phyloP scores from a whole-genome alignment of 30 jellyfish, hydroid and myxozoan genomes.

The Aurelia sp. region DNA sequence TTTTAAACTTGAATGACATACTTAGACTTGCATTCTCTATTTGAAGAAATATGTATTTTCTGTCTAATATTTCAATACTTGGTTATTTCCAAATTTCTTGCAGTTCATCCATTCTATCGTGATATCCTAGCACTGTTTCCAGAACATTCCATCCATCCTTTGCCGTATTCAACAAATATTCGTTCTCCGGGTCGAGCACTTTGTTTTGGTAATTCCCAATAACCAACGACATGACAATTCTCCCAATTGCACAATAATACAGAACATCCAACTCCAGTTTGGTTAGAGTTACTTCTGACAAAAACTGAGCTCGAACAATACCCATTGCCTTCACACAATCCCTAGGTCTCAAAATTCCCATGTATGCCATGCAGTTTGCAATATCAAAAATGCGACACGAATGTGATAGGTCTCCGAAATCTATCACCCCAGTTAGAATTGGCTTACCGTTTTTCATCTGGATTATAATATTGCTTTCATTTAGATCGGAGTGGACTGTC shows the following conservation, averaged over 20 bases:
- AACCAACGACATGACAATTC: no score
- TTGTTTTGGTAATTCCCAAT: no score
- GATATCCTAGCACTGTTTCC: conserved; percentile 13
- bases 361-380: conserved; percentile 55
- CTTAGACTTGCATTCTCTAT: no score
- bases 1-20: no score
- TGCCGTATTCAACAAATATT: conserved; percentile 13
- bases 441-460: not conserved
- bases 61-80: no score
- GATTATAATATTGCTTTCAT: conserved; percentile 12
- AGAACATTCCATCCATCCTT: conserved; percentile 45
- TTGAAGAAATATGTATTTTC: no score
- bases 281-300: not conserved
- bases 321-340: conserved; percentile 17
- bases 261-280: not conserved
- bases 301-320: conserved; percentile 11
- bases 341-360: conserved; percentile 3
- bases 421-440: conserved; percentile 35
- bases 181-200: conserved; percentile 26
- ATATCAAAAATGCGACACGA: conserved; percentile 44
- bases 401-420: conserved; percentile 39
- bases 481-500: conserved; percentile 41
- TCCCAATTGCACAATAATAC: no score
- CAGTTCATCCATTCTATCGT: not conserved
- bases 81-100: conserved; percentile 1